Conservation (phyloP, 1,140 invertebrate genomes). For the Goniozus legneri region DNA sequence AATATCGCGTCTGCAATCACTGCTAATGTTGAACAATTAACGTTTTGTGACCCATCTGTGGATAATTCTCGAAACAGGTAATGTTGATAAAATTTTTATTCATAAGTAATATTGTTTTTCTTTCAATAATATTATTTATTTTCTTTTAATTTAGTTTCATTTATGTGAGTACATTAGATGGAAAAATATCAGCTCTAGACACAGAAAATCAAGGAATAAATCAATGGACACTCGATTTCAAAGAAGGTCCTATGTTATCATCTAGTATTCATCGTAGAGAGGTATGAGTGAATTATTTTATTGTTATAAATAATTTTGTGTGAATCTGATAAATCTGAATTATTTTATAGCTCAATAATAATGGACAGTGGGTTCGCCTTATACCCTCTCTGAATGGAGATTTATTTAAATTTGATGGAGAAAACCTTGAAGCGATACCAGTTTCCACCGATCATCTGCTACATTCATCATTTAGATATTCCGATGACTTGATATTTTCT, state of each 20-base stretch:
- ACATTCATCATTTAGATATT: constrained; percentile 77
- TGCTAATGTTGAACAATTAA: constrained; percentile 16
- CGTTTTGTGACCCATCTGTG: constrained; percentile 15
- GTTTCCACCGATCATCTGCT: constrained; percentile 82
- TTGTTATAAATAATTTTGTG: constrained; percentile 3
- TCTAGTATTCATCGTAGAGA: constrained; percentile 82
- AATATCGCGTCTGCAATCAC: too few species aligned
- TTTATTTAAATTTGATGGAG: constrained; percentile 88
- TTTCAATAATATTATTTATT: constrained; percentile 9
- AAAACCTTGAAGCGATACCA: constrained; percentile 80
- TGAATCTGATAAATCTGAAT: constrained; percentile 1
- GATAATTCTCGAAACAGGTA: constrained; percentile 20
- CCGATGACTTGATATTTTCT: constrained; percentile 82
- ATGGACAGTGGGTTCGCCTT: constrained; percentile 80
- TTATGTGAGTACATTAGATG: constrained; percentile 86
- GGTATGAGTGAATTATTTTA: constrained; percentile 51
- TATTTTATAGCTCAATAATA: constrained; percentile 69
- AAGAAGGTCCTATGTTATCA: constrained; percentile 70
- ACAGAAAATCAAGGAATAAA: constrained; percentile 63
- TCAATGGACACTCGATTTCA: constrained; percentile 73
- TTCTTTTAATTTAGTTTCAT: constrained; percentile 61
- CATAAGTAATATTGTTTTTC: too few species aligned
- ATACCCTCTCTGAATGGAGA: constrained; percentile 89
- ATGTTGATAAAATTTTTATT: too few species aligned
- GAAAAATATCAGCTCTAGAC: constrained; percentile 75